Conservation (phyloP, 2,797 vertebrate species). For the Pyrocephalus nanus region DNA sequence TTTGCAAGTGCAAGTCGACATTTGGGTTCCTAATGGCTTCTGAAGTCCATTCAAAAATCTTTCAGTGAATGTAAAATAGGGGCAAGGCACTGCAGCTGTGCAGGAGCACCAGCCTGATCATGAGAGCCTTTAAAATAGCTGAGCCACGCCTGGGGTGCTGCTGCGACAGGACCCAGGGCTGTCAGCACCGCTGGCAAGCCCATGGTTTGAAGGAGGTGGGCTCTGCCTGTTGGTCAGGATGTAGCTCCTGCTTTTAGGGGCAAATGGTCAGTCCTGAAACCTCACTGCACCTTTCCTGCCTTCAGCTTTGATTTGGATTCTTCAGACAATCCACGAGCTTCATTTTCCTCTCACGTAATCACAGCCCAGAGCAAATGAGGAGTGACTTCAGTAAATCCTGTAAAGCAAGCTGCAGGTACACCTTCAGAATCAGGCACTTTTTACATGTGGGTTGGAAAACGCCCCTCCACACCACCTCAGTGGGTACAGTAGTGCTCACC, state of each 20-base stretch:
- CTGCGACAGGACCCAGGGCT: not conserved
- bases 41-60: slow-evolving; percentile 62
- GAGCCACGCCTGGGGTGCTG: not conserved
- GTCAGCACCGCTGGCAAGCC: not conserved
- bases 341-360: not conserved
- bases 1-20: slow-evolving; percentile 59
- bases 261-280: not conserved
- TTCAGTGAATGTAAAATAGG: slow-evolving; percentile 36
- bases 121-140: not conserved
- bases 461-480: not conserved
- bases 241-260: not conserved
- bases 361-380: not conserved
- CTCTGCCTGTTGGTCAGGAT: not conserved
- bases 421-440: not conserved
- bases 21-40: slow-evolving; percentile 59
- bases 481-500: not conserved
- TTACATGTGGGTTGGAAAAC: not conserved
- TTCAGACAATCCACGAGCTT: not conserved
- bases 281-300: not conserved
- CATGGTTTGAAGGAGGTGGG: not conserved
- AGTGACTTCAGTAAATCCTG: not conserved
- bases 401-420: not conserved
- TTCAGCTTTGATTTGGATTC: not conserved
- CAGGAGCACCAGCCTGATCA: not conserved
- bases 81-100: not conserved